phyloP scores from a whole-genome alignment of 1,140 invertebrate species.

The Daktulosphaira vitifoliae region DNA sequence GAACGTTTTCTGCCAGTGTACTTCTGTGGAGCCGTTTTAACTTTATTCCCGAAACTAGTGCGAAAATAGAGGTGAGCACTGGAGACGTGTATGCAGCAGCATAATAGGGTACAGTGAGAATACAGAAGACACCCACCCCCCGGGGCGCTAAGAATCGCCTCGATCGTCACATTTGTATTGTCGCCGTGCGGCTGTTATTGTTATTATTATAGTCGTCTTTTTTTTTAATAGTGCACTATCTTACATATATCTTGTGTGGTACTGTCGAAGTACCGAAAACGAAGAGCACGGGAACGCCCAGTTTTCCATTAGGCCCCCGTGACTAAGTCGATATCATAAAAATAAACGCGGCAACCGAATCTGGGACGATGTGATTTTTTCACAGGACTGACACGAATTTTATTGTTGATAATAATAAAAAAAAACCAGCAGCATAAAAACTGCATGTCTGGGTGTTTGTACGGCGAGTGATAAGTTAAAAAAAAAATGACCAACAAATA shows the following conservation, averaged over 20 bases:
- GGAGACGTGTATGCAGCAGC: too few relatives aligned
- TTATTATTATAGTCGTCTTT: neutral
- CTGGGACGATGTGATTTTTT: constrained; percentile 7
- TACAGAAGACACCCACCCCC: too few relatives aligned
- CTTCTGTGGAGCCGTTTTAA: too few relatives aligned
- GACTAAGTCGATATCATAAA: constrained; percentile 27
- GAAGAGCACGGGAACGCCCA: constrained; percentile 9
- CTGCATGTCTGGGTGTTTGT: too few relatives aligned
- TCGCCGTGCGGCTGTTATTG: neutral
- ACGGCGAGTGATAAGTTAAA: neutral
- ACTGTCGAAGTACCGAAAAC: constrained; percentile 3
- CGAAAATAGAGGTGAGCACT: too few relatives aligned
- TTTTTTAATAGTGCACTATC: neutral
- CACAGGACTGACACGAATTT: constrained; percentile 11
- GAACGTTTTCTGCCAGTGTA: too few relatives aligned
- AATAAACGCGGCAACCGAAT: constrained; percentile 26
- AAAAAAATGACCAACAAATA: too few relatives aligned
- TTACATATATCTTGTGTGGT: neutral
- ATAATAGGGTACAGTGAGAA: too few relatives aligned
- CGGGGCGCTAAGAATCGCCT: too few relatives aligned
- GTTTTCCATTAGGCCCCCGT: constrained; percentile 29
- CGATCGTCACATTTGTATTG: too few relatives aligned
- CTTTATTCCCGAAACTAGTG: too few relatives aligned
- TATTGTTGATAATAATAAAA: constrained; percentile 20
- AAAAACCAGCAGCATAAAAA: too few relatives aligned